phyloP scores from a whole-genome alignment of 92 coral and sea anemone species.

The Muricea muricata region DNA sequence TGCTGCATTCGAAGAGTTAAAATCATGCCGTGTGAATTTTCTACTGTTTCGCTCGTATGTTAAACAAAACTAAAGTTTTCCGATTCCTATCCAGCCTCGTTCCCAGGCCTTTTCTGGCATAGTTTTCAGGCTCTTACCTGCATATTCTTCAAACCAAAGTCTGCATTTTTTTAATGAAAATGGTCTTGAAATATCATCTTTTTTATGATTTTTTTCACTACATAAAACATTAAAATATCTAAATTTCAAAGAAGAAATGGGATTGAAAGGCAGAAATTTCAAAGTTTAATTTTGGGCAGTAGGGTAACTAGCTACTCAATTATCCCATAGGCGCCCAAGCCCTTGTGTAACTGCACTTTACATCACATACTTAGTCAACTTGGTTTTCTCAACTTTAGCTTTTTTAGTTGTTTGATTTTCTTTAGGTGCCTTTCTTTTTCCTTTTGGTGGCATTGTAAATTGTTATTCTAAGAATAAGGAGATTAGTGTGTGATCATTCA shows the following conservation, averaged over 20 bases:
- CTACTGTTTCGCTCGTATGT: not conserved
- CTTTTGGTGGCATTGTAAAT: conserved; percentile 80
- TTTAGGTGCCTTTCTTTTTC: conserved; percentile 71
- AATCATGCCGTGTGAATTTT: not conserved
- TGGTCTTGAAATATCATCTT: conserved; percentile 77
- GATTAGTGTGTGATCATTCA: no score
- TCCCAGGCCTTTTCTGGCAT: no score
- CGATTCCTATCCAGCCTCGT: no score
- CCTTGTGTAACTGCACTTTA: not conserved
- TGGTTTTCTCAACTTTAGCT: conserved; percentile 65
- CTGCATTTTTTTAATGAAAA: conserved; percentile 77
- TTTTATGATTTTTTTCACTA: conserved; percentile 43
- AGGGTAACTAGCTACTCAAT: conserved; percentile 9
- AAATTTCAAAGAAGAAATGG: not conserved
- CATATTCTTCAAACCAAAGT: conserved; percentile 87
- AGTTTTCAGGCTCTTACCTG: no score
- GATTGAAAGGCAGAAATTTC: not conserved
- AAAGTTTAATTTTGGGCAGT: no score
- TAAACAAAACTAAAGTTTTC: not conserved
- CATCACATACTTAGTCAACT: not conserved
- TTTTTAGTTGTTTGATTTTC: conserved; percentile 76
- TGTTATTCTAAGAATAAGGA: not conserved
- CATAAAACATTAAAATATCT: not conserved
- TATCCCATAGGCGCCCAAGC: not conserved
- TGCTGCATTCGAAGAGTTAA: no score